Evolutionary conservation across 2,888 invertebrate genomes (phyloP), one percentile per base, ranked within the genome.

Genomic region (Pegoplata infirma): DNA sequence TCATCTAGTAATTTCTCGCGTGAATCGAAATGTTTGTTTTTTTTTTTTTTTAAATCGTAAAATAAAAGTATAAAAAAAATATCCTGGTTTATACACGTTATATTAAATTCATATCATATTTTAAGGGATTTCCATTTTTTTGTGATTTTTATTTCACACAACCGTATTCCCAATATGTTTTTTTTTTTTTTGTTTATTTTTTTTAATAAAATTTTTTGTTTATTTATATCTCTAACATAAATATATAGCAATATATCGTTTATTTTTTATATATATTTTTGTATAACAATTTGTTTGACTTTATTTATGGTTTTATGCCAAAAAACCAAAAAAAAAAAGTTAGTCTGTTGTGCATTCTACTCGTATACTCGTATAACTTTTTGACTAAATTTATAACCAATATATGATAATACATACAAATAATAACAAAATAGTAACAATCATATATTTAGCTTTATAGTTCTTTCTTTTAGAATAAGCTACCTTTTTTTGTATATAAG

Each of bases 301-400:
- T 69, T 68, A 69, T 69, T 76, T 76, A 64, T 76, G 63, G 47
- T 76, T 76, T 66, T 59, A 44, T 64, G 64, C 53, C 47, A 47
- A 76, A 55, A n/a, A n/a, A n/a, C n/a, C n/a, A n/a, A n/a, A n/a
- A n/a, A n/a, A n/a, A n/a, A n/a, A n/a, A 76, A 61, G 19, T 67
- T 61, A 72, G 51, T 66, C 55, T 61, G 59, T 10, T 51, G n/a
- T 32, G 36, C 4, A 36, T 40, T 40, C 36, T 40, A n/a, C n/a
- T n/a, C n/a, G n/a, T n/a, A n/a, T n/a, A n/a, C n/a, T n/a, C n/a
- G n/a, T n/a, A 40, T n/a, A 40, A 40, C n/a, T 59, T 59, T 40
- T 44, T n/a, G n/a, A 44, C 14, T 25, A 66, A 40, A 66, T 66
- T 66, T 66, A 46, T 23, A 53, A 66, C 25, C 66, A 67, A 67